Base-by-base conservation (phyloP, 2,113 vertebrate genomes). In the Carassius auratus region DNA sequence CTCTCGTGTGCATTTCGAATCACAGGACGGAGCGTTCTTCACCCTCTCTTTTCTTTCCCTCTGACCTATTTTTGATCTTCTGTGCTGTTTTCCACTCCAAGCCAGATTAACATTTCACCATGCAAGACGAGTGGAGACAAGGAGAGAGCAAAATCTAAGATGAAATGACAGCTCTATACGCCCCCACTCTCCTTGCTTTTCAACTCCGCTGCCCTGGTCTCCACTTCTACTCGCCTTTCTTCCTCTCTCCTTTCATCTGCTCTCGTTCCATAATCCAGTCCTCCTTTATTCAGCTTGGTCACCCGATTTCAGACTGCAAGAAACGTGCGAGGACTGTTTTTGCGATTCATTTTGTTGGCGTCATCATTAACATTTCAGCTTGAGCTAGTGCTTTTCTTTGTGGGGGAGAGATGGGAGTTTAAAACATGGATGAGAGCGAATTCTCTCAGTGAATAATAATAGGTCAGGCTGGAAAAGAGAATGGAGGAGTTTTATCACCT, bases 61-160 rank as follows among this genome's bases (percentile, higher is more conserved):
- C 79, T 90, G 89, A 90, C 89, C 89, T 88, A 87, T 86, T 90
- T 89, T 84, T 87, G 85, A 89, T 86, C 50, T 48, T 76, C 73
- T 52, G 62, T 81, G 71, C 73, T 86, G 76, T 83, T 84, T 74
- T 75, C 55, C 86, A 76, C 74, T 89, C 66, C 81, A 69, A 76
- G 83, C 73, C 85, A 85, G 86, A 89, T 87, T 87, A 89, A 89
- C 85, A 87, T 85, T 85, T 87, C 88, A 85, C 74, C 74, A 83
- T 66, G 79, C 69, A 81, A 85, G 83, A 89, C 83, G 45, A 73
- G 83, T 57, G 57, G 79, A 75, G 73, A 74, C 75, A 75, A 79
- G 50, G 23, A 76, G 57, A 87, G 57, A 64, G 50, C 52, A 79
- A 61, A 82, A 85, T 74, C 55, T 68, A 33, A 77, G 77, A 88